A percentile compares a stretch with the other conserved stretches of the same genome.
These are phyloP conservation scores for Nomada hirtipes DNA, from an alignment of 2,888 invertebrate genomes.

Conservation along the genomic window DNA sequence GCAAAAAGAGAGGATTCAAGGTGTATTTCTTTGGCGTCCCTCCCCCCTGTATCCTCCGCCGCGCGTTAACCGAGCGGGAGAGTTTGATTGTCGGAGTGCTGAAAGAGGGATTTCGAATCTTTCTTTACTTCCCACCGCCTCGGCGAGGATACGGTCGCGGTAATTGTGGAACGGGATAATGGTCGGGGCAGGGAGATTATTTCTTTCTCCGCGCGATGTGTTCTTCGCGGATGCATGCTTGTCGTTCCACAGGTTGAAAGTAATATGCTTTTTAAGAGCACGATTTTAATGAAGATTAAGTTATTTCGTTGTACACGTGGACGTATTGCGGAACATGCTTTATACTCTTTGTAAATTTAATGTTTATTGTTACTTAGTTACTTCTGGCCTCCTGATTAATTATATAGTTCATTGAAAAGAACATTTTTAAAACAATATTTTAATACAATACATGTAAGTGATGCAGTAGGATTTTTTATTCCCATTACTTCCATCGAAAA, in stretches of 20 bases:
- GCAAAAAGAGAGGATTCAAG: background rate
- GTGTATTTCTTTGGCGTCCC: conserved; percentile 15
- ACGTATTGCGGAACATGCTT: too few relatives aligned
- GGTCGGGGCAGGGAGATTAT: background rate
- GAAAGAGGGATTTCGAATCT: conserved; percentile 24
- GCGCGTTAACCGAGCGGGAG: conserved; percentile 24
- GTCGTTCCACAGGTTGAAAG: background rate
- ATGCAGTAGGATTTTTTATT: too few relatives aligned
- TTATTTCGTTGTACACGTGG: background rate
- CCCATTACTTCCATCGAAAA: too few relatives aligned
- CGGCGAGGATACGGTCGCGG: background rate
- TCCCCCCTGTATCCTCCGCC: background rate
- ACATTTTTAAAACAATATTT: too few relatives aligned
- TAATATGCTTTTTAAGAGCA: background rate
- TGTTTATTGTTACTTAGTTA: background rate
- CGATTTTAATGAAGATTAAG: conserved; percentile 1
- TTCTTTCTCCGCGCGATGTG: background rate
- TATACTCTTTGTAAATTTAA: background rate
- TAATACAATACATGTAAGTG: too few relatives aligned
- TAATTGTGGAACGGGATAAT: conserved; percentile 12
- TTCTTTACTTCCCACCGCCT: background rate
- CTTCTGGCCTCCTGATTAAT: background rate
- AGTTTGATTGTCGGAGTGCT: conserved; percentile 28
- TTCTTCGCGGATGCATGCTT: background rate
- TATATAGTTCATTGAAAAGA: too few relatives aligned